Evolutionary conservation across 2,888 invertebrate genomes (phyloP).

Genomic region (Lycophotia porphyrea): DNA sequence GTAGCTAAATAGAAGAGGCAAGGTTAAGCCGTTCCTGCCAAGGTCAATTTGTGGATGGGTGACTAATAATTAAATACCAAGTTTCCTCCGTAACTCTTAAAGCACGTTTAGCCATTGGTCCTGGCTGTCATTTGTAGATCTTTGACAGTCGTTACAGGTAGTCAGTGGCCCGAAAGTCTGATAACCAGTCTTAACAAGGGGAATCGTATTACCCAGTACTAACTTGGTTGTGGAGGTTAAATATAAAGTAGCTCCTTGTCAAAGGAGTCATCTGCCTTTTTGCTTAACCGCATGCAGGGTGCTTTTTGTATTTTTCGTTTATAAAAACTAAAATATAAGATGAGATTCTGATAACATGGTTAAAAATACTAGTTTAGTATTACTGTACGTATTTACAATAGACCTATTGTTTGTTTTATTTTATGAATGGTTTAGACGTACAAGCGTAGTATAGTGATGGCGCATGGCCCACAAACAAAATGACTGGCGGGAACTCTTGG

Average conservation of each 20-base stretch:
- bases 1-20: too few relatives aligned
- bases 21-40: too few relatives aligned
- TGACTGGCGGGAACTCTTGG: constrained; percentile 50
- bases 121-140: too few relatives aligned
- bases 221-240: neutral
- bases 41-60: too few relatives aligned
- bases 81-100: too few relatives aligned
- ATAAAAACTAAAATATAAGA: neutral
- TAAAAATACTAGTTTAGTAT: neutral
- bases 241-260: neutral
- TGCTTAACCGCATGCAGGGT: neutral
- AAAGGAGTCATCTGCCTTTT: neutral
- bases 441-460: constrained; percentile 51
- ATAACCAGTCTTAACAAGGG: neutral
- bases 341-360: neutral
- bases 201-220: neutral
- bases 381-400: neutral
- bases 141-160: too few relatives aligned
- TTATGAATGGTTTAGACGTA: constrained; percentile 50
- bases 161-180: neutral
- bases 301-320: neutral
- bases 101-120: too few relatives aligned
- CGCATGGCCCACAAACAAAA: constrained; percentile 35
- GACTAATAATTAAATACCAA: too few relatives aligned
- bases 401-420: constrained; percentile 19